These are phyloP conservation scores for Empidonax traillii DNA, from an alignment of 2,113 vertebrate species.

Conservation along the genomic window DNA sequence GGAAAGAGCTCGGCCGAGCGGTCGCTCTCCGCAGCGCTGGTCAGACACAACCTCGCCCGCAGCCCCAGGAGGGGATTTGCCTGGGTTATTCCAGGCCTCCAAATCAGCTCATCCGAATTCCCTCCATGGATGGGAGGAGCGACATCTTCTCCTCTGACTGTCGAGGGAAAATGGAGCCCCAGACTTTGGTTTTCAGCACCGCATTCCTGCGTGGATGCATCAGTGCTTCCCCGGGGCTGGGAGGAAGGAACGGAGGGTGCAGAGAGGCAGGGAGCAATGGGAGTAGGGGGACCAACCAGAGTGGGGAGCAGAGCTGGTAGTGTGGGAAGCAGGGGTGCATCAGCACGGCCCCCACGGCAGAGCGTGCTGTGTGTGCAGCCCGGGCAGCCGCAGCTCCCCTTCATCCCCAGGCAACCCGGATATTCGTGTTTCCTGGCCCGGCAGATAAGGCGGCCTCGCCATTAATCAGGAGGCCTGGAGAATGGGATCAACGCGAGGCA, in stretches of 20 bases:
- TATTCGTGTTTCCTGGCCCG: neutral
- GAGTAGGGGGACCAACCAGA: neutral
- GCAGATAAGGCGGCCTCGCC: neutral
- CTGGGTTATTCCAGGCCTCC: neutral
- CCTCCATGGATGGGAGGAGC: neutral
- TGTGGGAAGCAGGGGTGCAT: rapidly evolving
- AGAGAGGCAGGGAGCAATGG: neutral
- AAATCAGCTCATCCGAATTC: neutral
- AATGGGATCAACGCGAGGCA: constrained; percentile 27
- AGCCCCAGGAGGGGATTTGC: neutral
- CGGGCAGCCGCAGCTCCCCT: neutral
- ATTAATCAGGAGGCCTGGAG: constrained; percentile 44
- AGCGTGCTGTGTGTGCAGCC: neutral
- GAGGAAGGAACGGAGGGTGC: neutral
- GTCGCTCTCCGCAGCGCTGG: rapidly evolving
- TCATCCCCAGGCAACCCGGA: neutral
- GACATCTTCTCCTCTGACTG: neutral
- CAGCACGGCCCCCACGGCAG: rapidly evolving
- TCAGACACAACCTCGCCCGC: neutral
- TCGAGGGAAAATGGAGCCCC: neutral
- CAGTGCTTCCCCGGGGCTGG: neutral
- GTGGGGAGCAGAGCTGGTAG: neutral
- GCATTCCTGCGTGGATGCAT: neutral
- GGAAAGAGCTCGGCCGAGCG: neutral
- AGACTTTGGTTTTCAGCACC: neutral